Base-by-base conservation (phyloP, 1,140 invertebrate species). In the Apis cerana region DNA sequence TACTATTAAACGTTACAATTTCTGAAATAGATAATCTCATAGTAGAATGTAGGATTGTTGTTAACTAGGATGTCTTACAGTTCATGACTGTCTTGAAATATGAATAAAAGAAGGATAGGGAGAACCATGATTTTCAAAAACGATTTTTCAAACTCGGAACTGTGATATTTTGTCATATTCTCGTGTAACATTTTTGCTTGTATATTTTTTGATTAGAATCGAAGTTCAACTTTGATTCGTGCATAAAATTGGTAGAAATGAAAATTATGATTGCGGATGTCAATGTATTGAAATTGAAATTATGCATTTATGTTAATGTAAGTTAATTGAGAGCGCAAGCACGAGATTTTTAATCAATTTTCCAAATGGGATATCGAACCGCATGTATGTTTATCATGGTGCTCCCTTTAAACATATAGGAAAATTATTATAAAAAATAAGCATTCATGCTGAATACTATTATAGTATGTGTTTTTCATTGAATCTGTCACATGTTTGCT, bases 151-250 rank as follows among this genome's bases (percentile, higher is more conserved):
- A 88, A 81, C 87, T 91, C 89, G 89, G 80, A 89, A 91, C 90
- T 92, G 91, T 92, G 91, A 92, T 92, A 92, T 90, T 91, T 91
- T 90, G 87, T 91, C 90, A 88, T 90, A 89, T 85, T 91, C 89
- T 90, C 87, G 90, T 83, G 86, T 77, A 70, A 82, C 80, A 85
- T 83, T 85, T 82, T 84, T 83, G 77, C 84, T 87, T 87, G 61
- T 78, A 87, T 61, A 75, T 68, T 85, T 84, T 43, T 88, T 77
- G 67, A 82, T 87, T 85, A n/a, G 76, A 52, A 71, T 85, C 83
- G 68, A 80, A 80, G 77, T 67, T 70, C 17, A 62, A 69, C 75
- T 72, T 88, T 82, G 83, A 64, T 61, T 74, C 50, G 74, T 62
- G 80, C 50, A 75, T 87, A 64, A 68, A 88, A 80, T 76, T 80